Base-by-base conservation (phyloP, 2,888 invertebrate genomes). In the Steinernema hermaphroditum region DNA sequence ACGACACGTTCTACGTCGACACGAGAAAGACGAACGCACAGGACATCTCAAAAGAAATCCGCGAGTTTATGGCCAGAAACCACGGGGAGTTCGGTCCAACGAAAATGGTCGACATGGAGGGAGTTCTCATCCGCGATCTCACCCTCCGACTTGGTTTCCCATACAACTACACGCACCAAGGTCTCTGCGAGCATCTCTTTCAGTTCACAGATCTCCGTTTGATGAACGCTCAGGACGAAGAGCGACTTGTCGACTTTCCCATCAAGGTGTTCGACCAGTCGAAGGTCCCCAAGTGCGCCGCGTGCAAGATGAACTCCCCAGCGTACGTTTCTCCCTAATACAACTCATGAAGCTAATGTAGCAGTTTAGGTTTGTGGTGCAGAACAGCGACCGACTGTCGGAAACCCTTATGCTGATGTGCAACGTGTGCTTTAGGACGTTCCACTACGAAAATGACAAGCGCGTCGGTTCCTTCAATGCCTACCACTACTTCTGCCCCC, bases 81-180 rank as follows among this genome's bases (percentile, higher is more conserved):
- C 72, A 86, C 0, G 84, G 87, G 77, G 80, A 88, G 77, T 82
- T 89, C 49, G 89, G 89, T 4, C 85, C 89, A 0, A 90, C 91
- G 77, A 84, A 88, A 68, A 88, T 89, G 19, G 88, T 87, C 4
- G 74, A 73, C 41, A 83, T 83, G 75, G 54, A 50, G 6, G 69
- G 74, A 6, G 75, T 74, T 44, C 77, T 76, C 69, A 68, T 92
- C 49, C 80, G 87, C 19, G 90, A 90, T 77, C 86, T 92, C 22
- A 88, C 85, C 8, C 86, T 90, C 6, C 88, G 90, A 50, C 85
- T 91, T 6, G 92, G 92, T 0, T 90, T 91, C 84, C 92, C 92
- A 0, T 92, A 91, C 90, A 90, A 96, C 0, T 96, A 93, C 89
- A 90, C 92, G 75, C 96, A 96, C 88, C 93, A 94, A 87, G 95